A percentile compares a stretch with the other conserved stretches of the same genome.
These are phyloP conservation scores for Apodemus speciosus DNA, from an alignment of 2,113 vertebrate species.

Conservation along the genomic window DNA sequence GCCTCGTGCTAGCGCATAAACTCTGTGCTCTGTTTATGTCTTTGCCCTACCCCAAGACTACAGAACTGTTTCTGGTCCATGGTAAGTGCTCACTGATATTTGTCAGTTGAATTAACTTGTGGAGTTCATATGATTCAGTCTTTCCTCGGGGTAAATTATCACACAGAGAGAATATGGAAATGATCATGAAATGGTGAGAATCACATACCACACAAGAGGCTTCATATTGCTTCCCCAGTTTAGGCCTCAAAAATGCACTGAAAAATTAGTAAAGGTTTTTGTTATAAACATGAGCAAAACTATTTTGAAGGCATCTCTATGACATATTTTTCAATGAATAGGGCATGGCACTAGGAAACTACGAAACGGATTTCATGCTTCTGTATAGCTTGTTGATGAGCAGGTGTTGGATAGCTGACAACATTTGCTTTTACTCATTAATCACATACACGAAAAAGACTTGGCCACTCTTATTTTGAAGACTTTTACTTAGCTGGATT, in stretches of 20 bases:
- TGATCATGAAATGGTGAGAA: constrained; percentile 64
- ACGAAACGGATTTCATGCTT: not conserved
- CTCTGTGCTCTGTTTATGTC: not conserved
- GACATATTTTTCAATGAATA: constrained; percentile 49
- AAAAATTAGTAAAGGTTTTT: constrained; percentile 75
- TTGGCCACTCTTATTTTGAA: constrained; percentile 2
- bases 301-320: not conserved
- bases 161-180: constrained; percentile 39
- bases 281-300: constrained; percentile 59
- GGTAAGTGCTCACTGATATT: constrained; percentile 35
- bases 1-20: not conserved
- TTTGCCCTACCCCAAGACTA: not conserved
- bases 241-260: constrained; percentile 98
- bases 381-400: constrained; percentile 49
- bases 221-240: constrained; percentile 99
- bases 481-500: constrained; percentile 53
- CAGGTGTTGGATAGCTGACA: constrained; percentile 46
- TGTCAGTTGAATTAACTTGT: not conserved
- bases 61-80: not conserved
- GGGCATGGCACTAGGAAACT: not conserved
- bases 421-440: constrained; percentile 61
- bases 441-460: constrained; percentile 54
- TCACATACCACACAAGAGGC: constrained; percentile 98
- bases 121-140: constrained; percentile 1
- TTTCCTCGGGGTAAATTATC: constrained; percentile 27